These are phyloP conservation scores for Autographa pulchrina DNA, from an alignment of 2,888 invertebrate species.

Conservation along the genomic window DNA sequence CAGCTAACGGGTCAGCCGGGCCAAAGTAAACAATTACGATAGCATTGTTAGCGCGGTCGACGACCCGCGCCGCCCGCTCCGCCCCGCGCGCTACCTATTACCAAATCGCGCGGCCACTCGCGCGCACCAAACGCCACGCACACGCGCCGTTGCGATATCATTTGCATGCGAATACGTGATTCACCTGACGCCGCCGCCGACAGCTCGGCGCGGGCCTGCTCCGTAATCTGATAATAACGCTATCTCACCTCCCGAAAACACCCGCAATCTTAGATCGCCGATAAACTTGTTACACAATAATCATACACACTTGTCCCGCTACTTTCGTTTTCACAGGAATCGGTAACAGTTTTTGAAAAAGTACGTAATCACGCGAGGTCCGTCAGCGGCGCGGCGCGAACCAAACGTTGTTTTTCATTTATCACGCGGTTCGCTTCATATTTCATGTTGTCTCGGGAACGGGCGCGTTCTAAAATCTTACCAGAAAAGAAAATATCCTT, in stretches of 20 bases:
- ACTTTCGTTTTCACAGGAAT: slow-evolving; percentile 54
- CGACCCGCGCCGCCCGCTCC: slow-evolving; percentile 63
- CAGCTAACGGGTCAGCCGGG: slow-evolving; percentile 75
- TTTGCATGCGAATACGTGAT: slow-evolving; percentile 70
- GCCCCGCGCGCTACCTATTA: slow-evolving; percentile 61
- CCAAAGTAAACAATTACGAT: slow-evolving; percentile 85
- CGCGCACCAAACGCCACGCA: slow-evolving; percentile 54
- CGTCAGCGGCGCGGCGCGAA: slow-evolving; percentile 40
- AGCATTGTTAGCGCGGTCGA: slow-evolving; percentile 78
- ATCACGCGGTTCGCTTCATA: slow-evolving; percentile 66
- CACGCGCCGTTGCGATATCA: slow-evolving; percentile 54
- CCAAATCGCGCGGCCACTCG: slow-evolving; percentile 66
- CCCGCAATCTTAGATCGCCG: slow-evolving; percentile 40
- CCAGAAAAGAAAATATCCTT: slow-evolving; percentile 62
- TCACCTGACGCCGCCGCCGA: slow-evolving; percentile 54
- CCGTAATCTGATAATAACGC: slow-evolving; percentile 33
- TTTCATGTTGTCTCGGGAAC: slow-evolving; percentile 63
- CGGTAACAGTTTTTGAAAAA: slow-evolving; percentile 51
- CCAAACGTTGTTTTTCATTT: slow-evolving; percentile 62
- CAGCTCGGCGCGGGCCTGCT: slow-evolving; percentile 2
- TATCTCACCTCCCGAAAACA: slow-evolving; percentile 29
- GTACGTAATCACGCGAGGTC: slow-evolving; percentile 60
- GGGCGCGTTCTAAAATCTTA: slow-evolving; percentile 63
- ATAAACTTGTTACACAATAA: slow-evolving; percentile 55
- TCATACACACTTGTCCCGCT: slow-evolving; percentile 43